Percentiles rank a stretch among this genome's conserved stretches.
phyloP scores from a whole-genome alignment of 2,888 invertebrate genomes.

The Oscheius sp. region DNA sequence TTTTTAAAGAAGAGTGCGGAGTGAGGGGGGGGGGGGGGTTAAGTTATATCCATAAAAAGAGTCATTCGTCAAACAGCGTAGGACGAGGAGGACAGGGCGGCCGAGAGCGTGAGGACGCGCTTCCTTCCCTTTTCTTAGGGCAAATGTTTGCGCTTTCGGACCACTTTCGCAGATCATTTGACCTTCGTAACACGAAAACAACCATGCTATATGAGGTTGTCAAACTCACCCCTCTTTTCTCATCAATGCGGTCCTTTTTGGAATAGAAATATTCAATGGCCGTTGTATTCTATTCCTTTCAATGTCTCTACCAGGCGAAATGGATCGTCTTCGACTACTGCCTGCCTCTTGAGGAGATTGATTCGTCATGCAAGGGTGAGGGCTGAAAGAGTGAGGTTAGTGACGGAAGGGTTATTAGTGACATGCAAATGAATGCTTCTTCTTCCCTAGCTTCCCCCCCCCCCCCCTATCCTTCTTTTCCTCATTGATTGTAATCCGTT shows the following conservation, averaged over 20 bases:
- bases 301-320: constrained; percentile 6
- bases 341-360: background rate
- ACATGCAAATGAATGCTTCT: no score
- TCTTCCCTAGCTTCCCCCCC: no score
- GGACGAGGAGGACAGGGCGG: background rate
- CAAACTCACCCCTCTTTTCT: constrained; percentile 14
- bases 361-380: background rate
- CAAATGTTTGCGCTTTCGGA: constrained; percentile 34
- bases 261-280: background rate
- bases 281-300: background rate
- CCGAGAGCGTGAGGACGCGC: constrained; percentile 29
- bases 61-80: background rate
- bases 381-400: background rate
- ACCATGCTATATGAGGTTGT: background rate
- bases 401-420: background rate
- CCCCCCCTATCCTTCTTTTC: background rate
- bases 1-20: background rate
- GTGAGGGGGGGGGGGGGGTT: background rate
- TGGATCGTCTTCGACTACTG: background rate
- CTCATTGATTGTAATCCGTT: constrained; percentile 8
- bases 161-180: constrained; percentile 32
- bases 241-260: background rate
- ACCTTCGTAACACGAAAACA: constrained; percentile 13
- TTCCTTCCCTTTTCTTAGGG: constrained; percentile 29
- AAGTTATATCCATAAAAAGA: background rate